phyloP scores from a whole-genome alignment of 1,140 invertebrate species.

The Latrodectus geometricus region DNA sequence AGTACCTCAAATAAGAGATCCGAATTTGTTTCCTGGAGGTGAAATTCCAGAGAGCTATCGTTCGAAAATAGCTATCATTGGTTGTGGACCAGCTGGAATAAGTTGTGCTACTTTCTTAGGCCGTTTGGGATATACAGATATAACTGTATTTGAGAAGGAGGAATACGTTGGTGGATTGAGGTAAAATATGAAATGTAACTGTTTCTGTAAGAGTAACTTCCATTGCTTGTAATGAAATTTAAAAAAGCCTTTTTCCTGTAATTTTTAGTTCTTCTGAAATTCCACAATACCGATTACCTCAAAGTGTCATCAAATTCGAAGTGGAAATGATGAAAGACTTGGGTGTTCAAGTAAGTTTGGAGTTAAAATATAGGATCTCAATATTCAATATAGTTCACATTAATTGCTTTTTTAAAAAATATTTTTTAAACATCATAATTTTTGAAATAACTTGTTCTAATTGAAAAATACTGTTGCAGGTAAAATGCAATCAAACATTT shows the following conservation, averaged over 20 bases:
- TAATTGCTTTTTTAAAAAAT: background rate
- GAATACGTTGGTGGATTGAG: conserved; percentile 89
- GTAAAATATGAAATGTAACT: conserved; percentile 69
- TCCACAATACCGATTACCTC: conserved; percentile 95
- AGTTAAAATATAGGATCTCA: too few relatives aligned
- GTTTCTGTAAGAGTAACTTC: too few relatives aligned
- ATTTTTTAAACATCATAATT: background rate
- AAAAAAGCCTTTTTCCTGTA: background rate
- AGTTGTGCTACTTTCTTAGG: conserved; percentile 96
- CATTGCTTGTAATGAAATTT: too few relatives aligned
- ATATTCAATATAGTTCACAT: too few relatives aligned
- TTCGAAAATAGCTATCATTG: conserved; percentile 88
- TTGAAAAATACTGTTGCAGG: conserved; percentile 19
- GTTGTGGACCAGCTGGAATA: conserved; percentile 95
- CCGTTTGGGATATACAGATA: conserved; percentile 88
- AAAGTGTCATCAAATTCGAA: conserved; percentile 93
- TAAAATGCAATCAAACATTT: conserved; percentile 57
- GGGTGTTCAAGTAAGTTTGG: conserved; percentile 84
- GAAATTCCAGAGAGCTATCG: conserved; percentile 74
- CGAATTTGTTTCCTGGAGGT: conserved; percentile 71
- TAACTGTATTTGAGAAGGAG: conserved; percentile 94
- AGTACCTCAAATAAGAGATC: conserved; percentile 85
- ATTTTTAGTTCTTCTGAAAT: conserved; percentile 89
- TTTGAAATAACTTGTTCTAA: background rate
- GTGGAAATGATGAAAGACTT: conserved; percentile 90